phyloP scores from a whole-genome alignment of 2,113 vertebrate genomes.

The Ellobius talpinus region DNA sequence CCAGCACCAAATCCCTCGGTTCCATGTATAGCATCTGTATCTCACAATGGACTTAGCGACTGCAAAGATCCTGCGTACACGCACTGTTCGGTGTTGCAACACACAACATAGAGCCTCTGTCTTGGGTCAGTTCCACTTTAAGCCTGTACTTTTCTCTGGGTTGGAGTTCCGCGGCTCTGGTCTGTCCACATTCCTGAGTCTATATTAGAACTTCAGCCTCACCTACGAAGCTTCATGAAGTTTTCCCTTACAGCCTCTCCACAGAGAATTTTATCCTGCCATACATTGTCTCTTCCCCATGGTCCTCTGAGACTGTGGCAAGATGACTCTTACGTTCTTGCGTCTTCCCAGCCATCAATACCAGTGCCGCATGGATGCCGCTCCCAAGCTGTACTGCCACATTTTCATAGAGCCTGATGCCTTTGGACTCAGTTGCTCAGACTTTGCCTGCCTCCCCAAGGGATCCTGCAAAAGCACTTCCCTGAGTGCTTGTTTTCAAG shows the following conservation, averaged over 20 bases:
- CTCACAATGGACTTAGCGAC: not conserved
- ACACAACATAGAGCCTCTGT: not conserved
- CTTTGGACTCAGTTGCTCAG: not conserved
- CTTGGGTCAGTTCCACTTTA: not conserved
- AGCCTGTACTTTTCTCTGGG: not conserved
- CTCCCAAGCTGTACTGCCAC: not conserved
- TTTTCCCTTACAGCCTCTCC: not conserved
- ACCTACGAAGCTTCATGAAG: not conserved
- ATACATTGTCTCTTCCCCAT: not conserved
- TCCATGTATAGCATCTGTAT: not conserved
- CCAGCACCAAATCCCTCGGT: too few relatives aligned
- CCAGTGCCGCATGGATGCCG: not conserved
- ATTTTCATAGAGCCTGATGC: not conserved
- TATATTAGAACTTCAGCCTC: not conserved
- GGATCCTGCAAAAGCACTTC: too few relatives aligned
- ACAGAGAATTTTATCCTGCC: not conserved
- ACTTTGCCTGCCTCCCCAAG: not conserved
- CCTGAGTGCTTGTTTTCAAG: not conserved
- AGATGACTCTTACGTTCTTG: not conserved
- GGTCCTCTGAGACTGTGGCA: not conserved
- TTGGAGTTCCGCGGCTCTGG: not conserved
- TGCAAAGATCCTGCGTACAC: not conserved
- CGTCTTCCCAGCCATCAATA: not conserved
- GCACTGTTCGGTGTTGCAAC: not conserved
- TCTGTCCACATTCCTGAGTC: not conserved